Base-by-base conservation (phyloP, 2,797 vertebrate genomes). In the Enteromius afrohamiltoni region DNA sequence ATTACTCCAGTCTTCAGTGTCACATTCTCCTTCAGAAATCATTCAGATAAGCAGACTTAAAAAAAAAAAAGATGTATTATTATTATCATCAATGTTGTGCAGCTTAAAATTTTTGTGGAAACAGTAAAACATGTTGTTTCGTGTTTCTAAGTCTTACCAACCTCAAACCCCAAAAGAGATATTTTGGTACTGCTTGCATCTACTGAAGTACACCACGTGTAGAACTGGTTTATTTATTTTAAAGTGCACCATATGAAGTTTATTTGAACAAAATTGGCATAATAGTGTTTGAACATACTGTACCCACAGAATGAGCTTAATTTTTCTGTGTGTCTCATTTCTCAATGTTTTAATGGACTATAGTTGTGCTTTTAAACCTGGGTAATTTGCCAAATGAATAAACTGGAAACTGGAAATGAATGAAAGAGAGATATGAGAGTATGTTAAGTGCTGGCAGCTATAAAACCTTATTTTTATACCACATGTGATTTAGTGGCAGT, bases 371-470 rank as follows among this genome's bases (percentile, higher is more conserved):
- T 81, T 78, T 42, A 81, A 47, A 62, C 34, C 62, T 8, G 49
- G 65, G 21, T 80, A 19, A 83, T 74, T 83, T 73, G 67, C 77
- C 69, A 83, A 81, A 37, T 7, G 10, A 74, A n/a, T 74, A 29
- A 51, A 74, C 70, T 53, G 70, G 26, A 71, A 76, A 80, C 29
- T 51, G 45, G 31, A 74, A 8, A 60, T 26, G 23, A 60, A 60
- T 60, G 51, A 75, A 86, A 79, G 40, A 31, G 74, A 75, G 47
- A 51, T 13, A 40, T 49, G 10, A 75, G 76, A 71, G 65, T 70
- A 83, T 67, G 77, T 73, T 49, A 14, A 73, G 75, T 83, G 73
- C 34, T 34, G 17, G 14, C 1, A 34, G 34, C 29, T 53, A 74
- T 34, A n/a, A 73, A 73, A 31, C 10, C 4, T 51, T 11, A 51